These are phyloP conservation scores for Novumbra hubbsi DNA, from an alignment of 2,797 vertebrate genomes.

Conservation along the genomic window DNA sequence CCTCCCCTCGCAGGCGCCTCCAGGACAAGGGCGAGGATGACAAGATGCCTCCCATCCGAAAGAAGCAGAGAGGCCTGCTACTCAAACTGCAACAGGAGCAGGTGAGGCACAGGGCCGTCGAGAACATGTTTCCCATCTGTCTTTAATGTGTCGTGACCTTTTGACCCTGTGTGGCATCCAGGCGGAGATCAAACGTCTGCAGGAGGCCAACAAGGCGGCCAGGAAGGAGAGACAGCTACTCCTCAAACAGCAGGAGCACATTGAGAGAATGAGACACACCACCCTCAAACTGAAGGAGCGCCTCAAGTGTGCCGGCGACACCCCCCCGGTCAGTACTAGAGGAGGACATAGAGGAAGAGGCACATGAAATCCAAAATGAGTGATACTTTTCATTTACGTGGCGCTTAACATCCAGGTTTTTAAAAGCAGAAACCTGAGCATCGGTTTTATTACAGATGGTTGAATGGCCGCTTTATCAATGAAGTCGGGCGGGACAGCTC, in stretches of 20 bases:
- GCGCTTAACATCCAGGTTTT: no score
- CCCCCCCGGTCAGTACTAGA: slow-evolving; percentile 74
- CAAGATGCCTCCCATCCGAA: slow-evolving; percentile 96
- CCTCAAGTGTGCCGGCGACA: slow-evolving; percentile 85
- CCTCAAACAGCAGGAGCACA: slow-evolving; percentile 95
- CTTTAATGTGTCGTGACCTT: not conserved
- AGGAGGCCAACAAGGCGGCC: slow-evolving; percentile 95
- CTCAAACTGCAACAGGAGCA: slow-evolving; percentile 94
- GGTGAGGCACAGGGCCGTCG: slow-evolving; percentile 64
- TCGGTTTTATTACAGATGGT: no score
- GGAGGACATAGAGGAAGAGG: no score
- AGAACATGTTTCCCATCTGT: no score
- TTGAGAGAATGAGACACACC: slow-evolving; percentile 90
- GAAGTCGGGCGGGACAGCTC: no score
- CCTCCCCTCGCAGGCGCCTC: slow-evolving; percentile 70
- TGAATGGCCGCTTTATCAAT: no score
- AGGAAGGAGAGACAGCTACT: slow-evolving; percentile 92
- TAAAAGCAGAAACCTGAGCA: no score
- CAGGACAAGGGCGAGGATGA: slow-evolving; percentile 98
- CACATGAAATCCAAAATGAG: no score
- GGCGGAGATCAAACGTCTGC: slow-evolving; percentile 96
- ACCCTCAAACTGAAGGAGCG: slow-evolving; percentile 92
- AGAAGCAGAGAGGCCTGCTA: slow-evolving; percentile 91
- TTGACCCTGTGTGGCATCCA: slow-evolving; percentile 45
- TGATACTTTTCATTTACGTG: no score